These are phyloP conservation scores for Heterodera carotae DNA, from an alignment of 1,140 invertebrate genomes.

Conservation along the genomic window DNA sequence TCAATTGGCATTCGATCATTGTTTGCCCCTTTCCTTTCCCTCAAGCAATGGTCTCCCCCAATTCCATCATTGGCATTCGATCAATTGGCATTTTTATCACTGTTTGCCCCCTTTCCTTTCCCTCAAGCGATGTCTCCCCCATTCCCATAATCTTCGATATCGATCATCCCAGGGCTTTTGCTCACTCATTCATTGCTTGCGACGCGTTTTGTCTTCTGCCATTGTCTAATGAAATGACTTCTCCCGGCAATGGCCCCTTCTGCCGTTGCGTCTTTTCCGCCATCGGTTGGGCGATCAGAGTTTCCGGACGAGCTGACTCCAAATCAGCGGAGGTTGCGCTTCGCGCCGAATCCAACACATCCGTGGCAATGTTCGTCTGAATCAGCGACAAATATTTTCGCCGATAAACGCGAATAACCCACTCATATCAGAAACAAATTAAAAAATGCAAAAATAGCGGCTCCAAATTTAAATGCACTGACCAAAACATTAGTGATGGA, in stretches of 20 bases:
- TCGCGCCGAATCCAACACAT: neutral
- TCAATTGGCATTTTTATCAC: too few relatives aligned
- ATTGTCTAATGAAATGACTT: neutral
- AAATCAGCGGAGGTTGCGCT: neutral
- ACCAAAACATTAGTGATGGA: conserved; percentile 6
- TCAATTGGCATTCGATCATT: too few relatives aligned
- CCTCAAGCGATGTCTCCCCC: too few relatives aligned
- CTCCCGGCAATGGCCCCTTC: neutral
- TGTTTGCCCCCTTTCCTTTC: neutral
- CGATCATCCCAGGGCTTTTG: neutral
- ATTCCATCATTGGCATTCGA: too few relatives aligned
- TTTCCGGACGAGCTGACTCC: neutral
- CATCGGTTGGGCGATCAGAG: neutral
- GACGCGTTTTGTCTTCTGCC: neutral
- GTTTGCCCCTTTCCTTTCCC: neutral
- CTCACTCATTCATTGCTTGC: neutral
- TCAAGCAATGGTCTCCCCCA: neutral
- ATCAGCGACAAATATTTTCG: neutral
- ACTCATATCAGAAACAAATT: too few relatives aligned
- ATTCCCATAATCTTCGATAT: too few relatives aligned
- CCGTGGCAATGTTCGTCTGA: neutral
- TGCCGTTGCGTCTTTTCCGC: neutral
- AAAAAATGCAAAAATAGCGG: too few relatives aligned
- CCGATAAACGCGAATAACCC: too few relatives aligned
- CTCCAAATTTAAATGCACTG: too few relatives aligned